A percentile compares a stretch with the other conserved stretches of the same genome.
Conservation (phyloP, 2,888 invertebrate genomes). For the Plebejus melissa region DNA sequence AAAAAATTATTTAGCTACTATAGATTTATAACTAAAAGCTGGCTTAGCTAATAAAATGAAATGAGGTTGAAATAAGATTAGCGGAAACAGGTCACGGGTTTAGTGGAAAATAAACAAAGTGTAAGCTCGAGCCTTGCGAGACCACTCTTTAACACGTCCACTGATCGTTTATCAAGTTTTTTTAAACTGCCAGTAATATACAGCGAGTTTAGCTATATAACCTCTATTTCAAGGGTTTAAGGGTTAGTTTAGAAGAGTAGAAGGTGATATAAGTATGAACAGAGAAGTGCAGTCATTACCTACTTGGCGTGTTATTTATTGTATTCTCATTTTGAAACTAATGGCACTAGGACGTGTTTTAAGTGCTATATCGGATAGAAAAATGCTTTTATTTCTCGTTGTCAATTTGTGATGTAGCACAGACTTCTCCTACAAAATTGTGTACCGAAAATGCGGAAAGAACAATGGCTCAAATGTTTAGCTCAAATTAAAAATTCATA, state of each 20-base stretch:
- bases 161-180: constrained; percentile 20
- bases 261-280: not conserved
- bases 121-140: not conserved
- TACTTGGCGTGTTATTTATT: constrained; percentile 10
- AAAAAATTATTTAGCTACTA: no score
- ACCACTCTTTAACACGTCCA: constrained; percentile 24
- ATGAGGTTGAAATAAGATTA: constrained; percentile 10
- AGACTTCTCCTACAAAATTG: not conserved
- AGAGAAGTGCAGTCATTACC: not conserved
- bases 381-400: not conserved
- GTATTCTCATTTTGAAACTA: constrained; percentile 6
- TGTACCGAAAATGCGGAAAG: not conserved
- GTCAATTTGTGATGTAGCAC: not conserved
- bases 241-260: not conserved
- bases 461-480: not conserved
- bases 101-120: constrained; percentile 3
- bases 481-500: not conserved
- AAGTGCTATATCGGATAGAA: not conserved
- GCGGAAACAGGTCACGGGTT: constrained; percentile 10
- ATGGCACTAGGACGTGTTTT: constrained; percentile 1
- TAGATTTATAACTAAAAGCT: not conserved
- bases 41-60: constrained; percentile 2
- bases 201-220: not conserved
- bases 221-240: not conserved
- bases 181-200: constrained; percentile 12